phyloP scores from a whole-genome alignment of 2,113 vertebrate species.

The Hypomesus transpacificus region DNA sequence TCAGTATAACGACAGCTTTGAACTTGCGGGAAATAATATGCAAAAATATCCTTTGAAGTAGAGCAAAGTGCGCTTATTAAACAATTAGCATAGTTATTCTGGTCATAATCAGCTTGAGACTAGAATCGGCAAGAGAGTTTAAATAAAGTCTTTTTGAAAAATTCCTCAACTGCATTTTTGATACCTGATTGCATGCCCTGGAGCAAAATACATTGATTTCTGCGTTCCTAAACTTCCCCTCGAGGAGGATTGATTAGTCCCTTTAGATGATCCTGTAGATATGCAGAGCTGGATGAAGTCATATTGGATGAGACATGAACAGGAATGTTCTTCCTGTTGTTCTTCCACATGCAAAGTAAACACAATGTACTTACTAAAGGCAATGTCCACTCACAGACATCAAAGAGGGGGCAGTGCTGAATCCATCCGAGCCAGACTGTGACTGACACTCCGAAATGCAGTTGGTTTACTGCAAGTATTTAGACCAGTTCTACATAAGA shows the following conservation, averaged over 20 bases:
- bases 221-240: background rate
- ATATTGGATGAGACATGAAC: background rate
- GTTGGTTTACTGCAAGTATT: background rate
- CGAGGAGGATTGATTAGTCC: background rate
- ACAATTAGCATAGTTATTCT: constrained; percentile 66
- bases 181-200: constrained; percentile 25
- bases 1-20: constrained; percentile 57
- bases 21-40: constrained; percentile 57
- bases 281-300: background rate
- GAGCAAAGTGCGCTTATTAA: constrained; percentile 64
- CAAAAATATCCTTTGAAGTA: constrained; percentile 61
- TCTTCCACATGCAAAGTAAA: constrained; percentile 5
- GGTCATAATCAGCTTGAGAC: constrained; percentile 50
- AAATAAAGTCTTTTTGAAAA: constrained; percentile 47
- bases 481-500: too few species aligned
- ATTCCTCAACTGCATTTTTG: constrained; percentile 1
- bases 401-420: too few species aligned
- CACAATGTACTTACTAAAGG: too few species aligned
- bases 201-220: constrained; percentile 16
- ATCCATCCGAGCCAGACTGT: too few species aligned
- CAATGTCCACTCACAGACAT: too few species aligned
- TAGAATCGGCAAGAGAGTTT: constrained; percentile 38
- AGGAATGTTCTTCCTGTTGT: too few species aligned
- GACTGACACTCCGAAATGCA: background rate
- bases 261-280: background rate